Conservation (phyloP, 1,140 invertebrate genomes). For the Drosophila fuyamai region DNA sequence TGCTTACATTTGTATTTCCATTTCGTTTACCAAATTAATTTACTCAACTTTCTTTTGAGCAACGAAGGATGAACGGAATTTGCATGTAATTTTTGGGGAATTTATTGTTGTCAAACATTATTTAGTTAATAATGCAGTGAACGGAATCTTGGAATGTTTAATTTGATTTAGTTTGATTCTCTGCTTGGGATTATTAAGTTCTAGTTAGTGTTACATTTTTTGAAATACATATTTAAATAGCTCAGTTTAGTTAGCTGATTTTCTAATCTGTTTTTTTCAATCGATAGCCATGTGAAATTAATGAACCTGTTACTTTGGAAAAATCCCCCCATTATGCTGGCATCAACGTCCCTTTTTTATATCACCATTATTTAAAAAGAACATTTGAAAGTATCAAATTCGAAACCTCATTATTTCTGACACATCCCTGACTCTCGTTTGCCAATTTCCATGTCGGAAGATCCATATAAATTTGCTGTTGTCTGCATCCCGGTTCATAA, state of each 20-base stretch:
- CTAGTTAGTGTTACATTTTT: too few relatives aligned
- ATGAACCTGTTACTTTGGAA: too few relatives aligned
- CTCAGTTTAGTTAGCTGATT: too few relatives aligned
- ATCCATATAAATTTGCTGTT: conserved; percentile 45
- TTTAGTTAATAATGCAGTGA: conserved; percentile 30
- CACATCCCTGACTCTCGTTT: neutral
- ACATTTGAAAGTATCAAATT: neutral
- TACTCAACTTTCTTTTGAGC: conserved; percentile 53
- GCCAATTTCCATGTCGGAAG: conserved; percentile 22
- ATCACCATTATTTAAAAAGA: neutral
- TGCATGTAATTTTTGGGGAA: conserved; percentile 37
- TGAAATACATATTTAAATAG: too few relatives aligned
- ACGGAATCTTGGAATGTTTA: neutral
- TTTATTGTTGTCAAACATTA: conserved; percentile 27
- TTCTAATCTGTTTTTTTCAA: too few relatives aligned
- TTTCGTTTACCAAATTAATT: conserved; percentile 56
- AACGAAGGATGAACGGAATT: conserved; percentile 8
- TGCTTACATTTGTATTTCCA: conserved; percentile 45
- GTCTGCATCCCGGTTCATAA: conserved; percentile 59
- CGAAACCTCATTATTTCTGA: neutral
- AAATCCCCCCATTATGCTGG: too few relatives aligned
- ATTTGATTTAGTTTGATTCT: too few relatives aligned
- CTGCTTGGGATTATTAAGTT: too few relatives aligned
- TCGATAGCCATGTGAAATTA: too few relatives aligned
- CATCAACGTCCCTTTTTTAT: neutral